phyloP scores from a whole-genome alignment of 2,113 vertebrate genomes.

The Copsychus sechellarum region DNA sequence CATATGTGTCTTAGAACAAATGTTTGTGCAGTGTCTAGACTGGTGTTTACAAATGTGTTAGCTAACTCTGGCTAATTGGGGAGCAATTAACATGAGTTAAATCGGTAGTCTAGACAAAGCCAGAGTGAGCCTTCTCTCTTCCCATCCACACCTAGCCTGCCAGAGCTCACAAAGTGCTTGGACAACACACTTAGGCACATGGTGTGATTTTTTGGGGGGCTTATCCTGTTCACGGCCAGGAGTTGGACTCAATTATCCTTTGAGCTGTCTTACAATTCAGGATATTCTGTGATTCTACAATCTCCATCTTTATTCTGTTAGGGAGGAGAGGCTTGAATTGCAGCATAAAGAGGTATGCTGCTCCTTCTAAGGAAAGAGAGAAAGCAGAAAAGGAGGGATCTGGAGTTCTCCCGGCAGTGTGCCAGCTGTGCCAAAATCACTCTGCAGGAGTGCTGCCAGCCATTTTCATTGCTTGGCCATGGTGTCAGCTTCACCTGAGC shows the following conservation, averaged over 20 bases:
- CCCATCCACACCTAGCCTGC: not conserved
- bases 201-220: not conserved
- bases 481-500: not conserved
- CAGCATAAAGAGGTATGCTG: accelerated
- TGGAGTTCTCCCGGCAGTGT: accelerated
- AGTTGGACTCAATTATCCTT: not conserved
- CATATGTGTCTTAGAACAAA: conserved; percentile 47
- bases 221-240: not conserved
- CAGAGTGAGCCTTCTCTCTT: not conserved
- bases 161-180: accelerated
- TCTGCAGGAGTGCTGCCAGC: accelerated
- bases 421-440: not conserved
- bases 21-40: conserved; percentile 51
- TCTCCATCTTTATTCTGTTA: not conserved
- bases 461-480: accelerated
- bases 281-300: not conserved
- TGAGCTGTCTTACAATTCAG: not conserved
- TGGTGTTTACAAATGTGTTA: conserved; percentile 44
- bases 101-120: conserved; percentile 22
- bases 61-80: conserved; percentile 53
- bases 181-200: not conserved
- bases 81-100: conserved; percentile 47
- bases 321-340: not conserved
- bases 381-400: not conserved
- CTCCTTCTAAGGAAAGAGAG: not conserved